phyloP scores from a whole-genome alignment of 2,888 invertebrate genomes.

The Cataglyphis albicans region DNA sequence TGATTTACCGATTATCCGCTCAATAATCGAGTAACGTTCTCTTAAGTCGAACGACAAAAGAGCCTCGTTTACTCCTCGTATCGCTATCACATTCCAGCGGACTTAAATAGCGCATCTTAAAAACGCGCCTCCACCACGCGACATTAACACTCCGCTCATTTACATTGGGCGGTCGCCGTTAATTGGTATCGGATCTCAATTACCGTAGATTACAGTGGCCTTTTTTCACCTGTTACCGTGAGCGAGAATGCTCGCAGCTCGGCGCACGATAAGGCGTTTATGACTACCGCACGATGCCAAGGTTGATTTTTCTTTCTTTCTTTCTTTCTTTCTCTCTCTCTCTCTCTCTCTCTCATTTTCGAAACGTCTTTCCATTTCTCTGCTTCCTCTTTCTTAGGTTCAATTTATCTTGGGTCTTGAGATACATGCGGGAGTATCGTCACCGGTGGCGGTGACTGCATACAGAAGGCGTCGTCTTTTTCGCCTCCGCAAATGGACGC shows the following conservation, averaged over 20 bases:
- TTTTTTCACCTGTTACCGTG: conserved; percentile 67
- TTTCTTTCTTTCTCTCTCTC: neutral
- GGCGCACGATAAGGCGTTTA: conserved; percentile 68
- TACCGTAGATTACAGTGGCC: conserved; percentile 76
- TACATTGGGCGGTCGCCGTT: conserved; percentile 70
- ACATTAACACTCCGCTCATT: conserved; percentile 67
- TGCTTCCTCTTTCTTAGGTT: conserved; percentile 70
- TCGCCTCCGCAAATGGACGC: conserved; percentile 73
- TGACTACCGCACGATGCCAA: conserved; percentile 54
- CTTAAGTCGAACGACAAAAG: conserved; percentile 30
- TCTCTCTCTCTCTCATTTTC: neutral
- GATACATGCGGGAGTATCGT: conserved; percentile 77
- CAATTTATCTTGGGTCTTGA: conserved; percentile 79
- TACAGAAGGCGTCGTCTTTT: conserved; percentile 68
- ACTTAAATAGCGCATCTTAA: conserved; percentile 11
- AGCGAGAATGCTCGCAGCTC: conserved; percentile 46
- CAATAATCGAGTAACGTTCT: conserved; percentile 38
- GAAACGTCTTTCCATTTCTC: conserved; percentile 34
- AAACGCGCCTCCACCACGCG: conserved; percentile 22
- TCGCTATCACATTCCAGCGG: conserved; percentile 51
- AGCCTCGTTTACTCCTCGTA: conserved; percentile 10
- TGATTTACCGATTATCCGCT: conserved; percentile 43
- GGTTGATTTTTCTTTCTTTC: conserved; percentile 22
- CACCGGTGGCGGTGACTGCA: conserved; percentile 60
- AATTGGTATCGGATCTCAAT: conserved; percentile 82